A percentile compares a stretch with the other conserved stretches of the same genome.
phyloP scores from a whole-genome alignment of 92 coral and sea anemone genomes.

The Bergia sp. region DNA sequence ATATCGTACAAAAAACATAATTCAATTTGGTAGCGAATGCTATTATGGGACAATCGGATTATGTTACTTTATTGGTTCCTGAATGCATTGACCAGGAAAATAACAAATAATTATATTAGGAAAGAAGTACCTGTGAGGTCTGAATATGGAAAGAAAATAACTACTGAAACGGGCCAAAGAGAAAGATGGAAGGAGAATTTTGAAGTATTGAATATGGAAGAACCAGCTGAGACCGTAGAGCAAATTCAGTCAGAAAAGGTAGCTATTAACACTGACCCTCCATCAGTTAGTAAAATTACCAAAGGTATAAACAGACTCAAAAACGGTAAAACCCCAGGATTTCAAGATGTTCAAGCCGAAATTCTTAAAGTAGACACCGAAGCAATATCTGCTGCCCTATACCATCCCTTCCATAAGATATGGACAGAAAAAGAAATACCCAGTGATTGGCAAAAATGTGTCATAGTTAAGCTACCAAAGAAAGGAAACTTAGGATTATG shows the following conservation, averaged over 20 bases:
- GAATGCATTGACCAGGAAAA: slow-evolving; percentile 31
- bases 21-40: too few relatives aligned
- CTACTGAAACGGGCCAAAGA: slow-evolving; percentile 1
- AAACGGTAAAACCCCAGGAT: background rate
- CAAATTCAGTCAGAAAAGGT: slow-evolving; percentile 31
- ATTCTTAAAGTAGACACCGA: background rate
- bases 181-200: slow-evolving; percentile 38
- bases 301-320: too few relatives aligned
- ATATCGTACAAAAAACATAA: too few relatives aligned
- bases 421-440: background rate
- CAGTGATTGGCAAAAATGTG: slow-evolving; percentile 13
- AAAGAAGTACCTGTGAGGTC: slow-evolving; percentile 36
- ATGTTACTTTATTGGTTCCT: background rate
- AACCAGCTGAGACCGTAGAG: slow-evolving; percentile 27
- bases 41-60: too few relatives aligned
- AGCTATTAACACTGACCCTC: slow-evolving; percentile 7
- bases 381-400: background rate
- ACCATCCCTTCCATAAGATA: background rate
- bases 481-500: slow-evolving; percentile 1
- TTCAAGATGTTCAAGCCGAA: slow-evolving; percentile 15
- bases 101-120: slow-evolving; percentile 8
- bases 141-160: slow-evolving; percentile 4
- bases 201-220: slow-evolving; percentile 29
- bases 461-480: slow-evolving; percentile 1
- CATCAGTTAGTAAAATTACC: background rate